Base-by-base conservation (phyloP, 2,888 invertebrate genomes). In the Liodrosophila aerea region DNA sequence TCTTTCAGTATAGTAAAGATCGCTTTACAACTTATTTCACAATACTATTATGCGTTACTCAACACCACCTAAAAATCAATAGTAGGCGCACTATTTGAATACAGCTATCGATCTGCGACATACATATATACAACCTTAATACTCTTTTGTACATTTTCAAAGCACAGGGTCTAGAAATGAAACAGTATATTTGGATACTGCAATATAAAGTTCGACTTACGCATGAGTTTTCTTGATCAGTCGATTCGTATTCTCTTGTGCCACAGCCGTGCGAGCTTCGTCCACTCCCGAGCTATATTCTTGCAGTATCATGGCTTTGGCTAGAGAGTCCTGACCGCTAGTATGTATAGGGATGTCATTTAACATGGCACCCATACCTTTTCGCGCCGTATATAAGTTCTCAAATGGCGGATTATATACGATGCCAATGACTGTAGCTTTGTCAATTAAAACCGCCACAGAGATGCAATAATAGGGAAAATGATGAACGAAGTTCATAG, bases 201-300 rank as follows among this genome's bases (percentile, higher is more conserved):
- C n/a, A n/a, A n/a, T n/a, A n/a, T n/a, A n/a, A n/a, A n/a, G n/a
- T n/a, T n/a, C n/a, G n/a, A 70, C 73, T 66, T 90, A 94, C 94
- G 96, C 97, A 78, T 96, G 96, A 5, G 93, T 93, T 64, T 92
- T 91, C 4, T 92, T 91, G 0, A 93, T 90, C 5, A 96, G 87
- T 33, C 90, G 91, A 41, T 92, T 90, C 30, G 94, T 92, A 88
- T 97, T 97, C 46, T 93, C 93, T 59, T 93, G 90, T 0, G 94
- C 92, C 36, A 92, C 90, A 61, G 92, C 4, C 3, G 33, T 36
- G 2, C 68, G 63, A 0, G 15, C 9, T 0, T 65, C 66, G 15
- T 59, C 51, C 15, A 39, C 49, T 0, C 60, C 68, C 1, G 69
- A 56, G 3, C 54, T 49, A 12, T 73, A 65, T 31, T 82, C 81